Evolutionary conservation across 2,113 vertebrate genomes (phyloP).

Genomic region (Zootoca vivipara): DNA sequence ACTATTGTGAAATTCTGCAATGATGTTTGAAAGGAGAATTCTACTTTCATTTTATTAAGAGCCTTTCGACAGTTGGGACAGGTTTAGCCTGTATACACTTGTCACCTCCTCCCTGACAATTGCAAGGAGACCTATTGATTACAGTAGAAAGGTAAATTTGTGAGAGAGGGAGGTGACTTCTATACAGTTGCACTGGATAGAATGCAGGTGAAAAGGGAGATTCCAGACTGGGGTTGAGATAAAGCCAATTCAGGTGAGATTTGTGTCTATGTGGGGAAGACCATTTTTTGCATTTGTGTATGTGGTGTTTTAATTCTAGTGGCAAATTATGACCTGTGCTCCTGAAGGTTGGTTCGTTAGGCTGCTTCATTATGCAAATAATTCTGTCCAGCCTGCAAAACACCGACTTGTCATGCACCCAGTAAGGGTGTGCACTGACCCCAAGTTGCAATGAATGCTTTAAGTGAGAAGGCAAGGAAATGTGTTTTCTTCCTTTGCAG

Average conservation of each 20-base stretch:
- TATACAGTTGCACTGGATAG: neutral
- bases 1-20: slow-evolving; percentile 25
- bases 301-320: neutral
- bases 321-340: neutral
- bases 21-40: neutral
- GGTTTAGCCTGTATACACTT: neutral
- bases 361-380: neutral
- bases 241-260: neutral
- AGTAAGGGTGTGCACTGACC: neutral
- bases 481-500: neutral
- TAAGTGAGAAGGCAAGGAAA: neutral
- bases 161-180: neutral
- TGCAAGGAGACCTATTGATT: neutral
- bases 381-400: neutral
- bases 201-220: neutral
- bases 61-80: neutral
- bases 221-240: fast-evolving
- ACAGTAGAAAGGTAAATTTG: neutral
- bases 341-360: neutral
- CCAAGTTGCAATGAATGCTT: neutral
- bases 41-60: neutral
- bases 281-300: neutral
- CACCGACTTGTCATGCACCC: neutral
- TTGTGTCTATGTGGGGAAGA: neutral
- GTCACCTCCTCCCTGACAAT: neutral